phyloP scores from a whole-genome alignment of 2,888 invertebrate genomes.

The Antheraea assamensis region DNA sequence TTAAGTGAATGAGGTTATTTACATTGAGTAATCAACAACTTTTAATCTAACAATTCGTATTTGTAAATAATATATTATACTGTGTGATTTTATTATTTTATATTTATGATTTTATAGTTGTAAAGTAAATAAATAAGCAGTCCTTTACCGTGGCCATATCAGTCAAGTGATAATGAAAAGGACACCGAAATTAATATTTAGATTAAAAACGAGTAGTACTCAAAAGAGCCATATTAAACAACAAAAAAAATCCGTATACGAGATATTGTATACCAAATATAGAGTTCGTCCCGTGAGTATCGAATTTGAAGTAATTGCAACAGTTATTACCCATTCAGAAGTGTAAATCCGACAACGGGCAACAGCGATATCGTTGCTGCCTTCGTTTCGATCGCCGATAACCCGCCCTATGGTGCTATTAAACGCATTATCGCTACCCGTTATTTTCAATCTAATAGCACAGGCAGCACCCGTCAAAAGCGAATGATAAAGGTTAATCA shows the following conservation, averaged over 20 bases:
- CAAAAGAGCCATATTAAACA: too few relatives aligned
- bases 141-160: too few relatives aligned
- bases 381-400: conserved; percentile 1
- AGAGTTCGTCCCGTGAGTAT: background rate
- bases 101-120: too few relatives aligned
- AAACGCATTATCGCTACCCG: background rate
- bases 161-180: too few relatives aligned
- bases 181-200: too few relatives aligned
- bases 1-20: too few relatives aligned
- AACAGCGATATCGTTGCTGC: background rate
- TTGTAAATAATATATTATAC: too few relatives aligned
- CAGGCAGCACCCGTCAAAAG: background rate
- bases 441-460: background rate
- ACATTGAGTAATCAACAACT: too few relatives aligned
- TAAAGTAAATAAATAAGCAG: too few relatives aligned
- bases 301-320: background rate
- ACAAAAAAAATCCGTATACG: background rate
- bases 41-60: too few relatives aligned
- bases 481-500: background rate
- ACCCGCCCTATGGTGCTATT: background rate
- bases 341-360: background rate
- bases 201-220: too few relatives aligned
- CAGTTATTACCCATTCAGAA: background rate
- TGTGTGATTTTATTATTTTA: too few relatives aligned
- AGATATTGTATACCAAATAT: background rate